Percentiles rank a stretch among this genome's conserved stretches.
phyloP scores from a whole-genome alignment of 2,888 invertebrate species.

The Clivina fossor region DNA sequence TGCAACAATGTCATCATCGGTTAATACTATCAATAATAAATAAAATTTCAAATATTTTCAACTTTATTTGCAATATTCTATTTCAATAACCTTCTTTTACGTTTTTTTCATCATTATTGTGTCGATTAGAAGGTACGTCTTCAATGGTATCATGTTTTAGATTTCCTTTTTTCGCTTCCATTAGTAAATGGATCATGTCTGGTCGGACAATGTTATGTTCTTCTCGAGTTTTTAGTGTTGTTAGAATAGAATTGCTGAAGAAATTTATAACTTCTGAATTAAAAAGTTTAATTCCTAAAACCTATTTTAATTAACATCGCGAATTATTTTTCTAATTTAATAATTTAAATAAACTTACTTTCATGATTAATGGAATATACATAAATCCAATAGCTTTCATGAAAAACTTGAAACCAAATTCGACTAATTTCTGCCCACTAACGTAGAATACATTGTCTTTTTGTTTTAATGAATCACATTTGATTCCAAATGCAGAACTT shows the following conservation, averaged over 20 bases:
- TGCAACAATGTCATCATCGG: constrained; percentile 47
- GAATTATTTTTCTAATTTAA: background rate
- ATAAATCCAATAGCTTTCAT: background rate
- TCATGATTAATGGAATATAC: background rate
- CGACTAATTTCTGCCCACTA: too few species aligned
- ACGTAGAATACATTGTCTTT: constrained; percentile 62
- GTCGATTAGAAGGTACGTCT: constrained; percentile 36
- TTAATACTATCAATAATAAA: constrained; percentile 42
- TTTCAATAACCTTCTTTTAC: background rate
- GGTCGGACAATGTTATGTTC: constrained; percentile 27
- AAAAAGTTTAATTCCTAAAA: background rate
- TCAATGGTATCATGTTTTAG: constrained; percentile 16
- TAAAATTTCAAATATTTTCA: background rate
- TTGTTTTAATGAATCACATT: constrained; percentile 57
- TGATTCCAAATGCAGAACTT: constrained; percentile 59
- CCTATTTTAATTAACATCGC: background rate
- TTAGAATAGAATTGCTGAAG: constrained; percentile 15
- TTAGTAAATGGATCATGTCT: constrained; percentile 56
- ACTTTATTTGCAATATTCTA: background rate
- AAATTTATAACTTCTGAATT: constrained; percentile 13
- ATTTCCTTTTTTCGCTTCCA: constrained; percentile 55
- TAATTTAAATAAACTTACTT: background rate
- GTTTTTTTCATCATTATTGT: background rate
- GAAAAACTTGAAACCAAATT: background rate
- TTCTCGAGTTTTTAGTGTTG: constrained; percentile 25